Conservation (phyloP, 2,113 vertebrate genomes). For the Pelusios castaneus region DNA sequence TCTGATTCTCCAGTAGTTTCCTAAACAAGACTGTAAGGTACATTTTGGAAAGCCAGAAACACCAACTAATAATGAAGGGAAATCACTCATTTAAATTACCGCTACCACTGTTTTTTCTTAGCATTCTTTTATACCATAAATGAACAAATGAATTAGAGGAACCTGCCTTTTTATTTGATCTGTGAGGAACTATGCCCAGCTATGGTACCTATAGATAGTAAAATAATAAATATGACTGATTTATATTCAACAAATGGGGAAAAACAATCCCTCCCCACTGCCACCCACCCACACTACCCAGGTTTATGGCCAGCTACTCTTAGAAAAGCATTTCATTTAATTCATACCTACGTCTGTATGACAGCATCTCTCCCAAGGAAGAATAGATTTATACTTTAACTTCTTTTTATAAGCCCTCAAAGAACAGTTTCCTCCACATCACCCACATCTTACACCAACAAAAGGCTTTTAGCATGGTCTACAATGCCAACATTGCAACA, state of each 20-base stretch:
- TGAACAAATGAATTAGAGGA: not conserved
- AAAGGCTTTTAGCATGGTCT: not conserved
- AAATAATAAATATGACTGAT: not conserved
- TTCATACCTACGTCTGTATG: not conserved
- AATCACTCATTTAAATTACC: slow-evolving; percentile 27
- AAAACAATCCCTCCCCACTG: not conserved
- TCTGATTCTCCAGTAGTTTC: not conserved
- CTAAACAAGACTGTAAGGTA: not conserved
- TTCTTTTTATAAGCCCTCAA: not conserved
- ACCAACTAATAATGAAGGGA: slow-evolving; percentile 49
- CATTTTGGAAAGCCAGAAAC: not conserved
- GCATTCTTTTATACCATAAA: slow-evolving; percentile 5
- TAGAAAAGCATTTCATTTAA: not conserved
- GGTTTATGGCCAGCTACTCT: not conserved
- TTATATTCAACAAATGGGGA: not conserved
- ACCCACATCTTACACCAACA: fast-evolving
- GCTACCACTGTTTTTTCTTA: slow-evolving; percentile 26
- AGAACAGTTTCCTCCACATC: not conserved
- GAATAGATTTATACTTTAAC: not conserved
- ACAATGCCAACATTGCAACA: not conserved
- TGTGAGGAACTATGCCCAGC: not conserved
- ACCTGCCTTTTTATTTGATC: not conserved
- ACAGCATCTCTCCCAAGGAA: not conserved
- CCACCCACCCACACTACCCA: not conserved
- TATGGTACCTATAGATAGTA: fast-evolving